These are phyloP conservation scores for Cephus nigrinus DNA, from an alignment of 2,888 invertebrate species.

Conservation along the genomic window DNA sequence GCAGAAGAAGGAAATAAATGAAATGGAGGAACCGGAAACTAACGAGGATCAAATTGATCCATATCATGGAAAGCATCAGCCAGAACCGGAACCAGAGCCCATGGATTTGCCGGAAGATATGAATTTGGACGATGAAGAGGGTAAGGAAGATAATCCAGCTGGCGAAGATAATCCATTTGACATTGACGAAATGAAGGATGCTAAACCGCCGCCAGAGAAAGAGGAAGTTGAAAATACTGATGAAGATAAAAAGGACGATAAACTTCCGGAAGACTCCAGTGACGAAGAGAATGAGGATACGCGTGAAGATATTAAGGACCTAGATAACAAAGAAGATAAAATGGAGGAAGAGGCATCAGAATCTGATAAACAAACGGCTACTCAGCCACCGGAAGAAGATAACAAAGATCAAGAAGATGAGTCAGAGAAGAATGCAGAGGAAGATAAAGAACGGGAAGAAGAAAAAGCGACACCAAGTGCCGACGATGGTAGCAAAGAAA, in stretches of 20 bases:
- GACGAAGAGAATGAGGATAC: slow-evolving; percentile 61
- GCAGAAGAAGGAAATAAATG: slow-evolving; percentile 79
- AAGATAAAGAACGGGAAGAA: slow-evolving; percentile 47
- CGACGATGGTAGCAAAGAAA: slow-evolving; percentile 58
- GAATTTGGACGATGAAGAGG: slow-evolving; percentile 80
- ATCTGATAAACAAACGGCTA: slow-evolving; percentile 50
- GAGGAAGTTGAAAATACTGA: slow-evolving; percentile 53
- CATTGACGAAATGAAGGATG: slow-evolving; percentile 81
- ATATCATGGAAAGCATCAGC: slow-evolving; percentile 82
- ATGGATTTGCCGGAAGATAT: slow-evolving; percentile 91
- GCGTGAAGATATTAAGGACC: slow-evolving; percentile 46
- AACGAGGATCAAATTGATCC: slow-evolving; percentile 87
- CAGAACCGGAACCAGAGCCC: slow-evolving; percentile 84
- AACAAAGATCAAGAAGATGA: slow-evolving; percentile 59
- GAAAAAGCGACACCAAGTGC: slow-evolving; percentile 53
- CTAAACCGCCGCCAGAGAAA: slow-evolving; percentile 52
- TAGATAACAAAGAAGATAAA: slow-evolving; percentile 43
- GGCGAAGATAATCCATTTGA: slow-evolving; percentile 87
- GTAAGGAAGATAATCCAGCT: slow-evolving; percentile 72
- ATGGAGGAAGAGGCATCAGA: slow-evolving; percentile 46
- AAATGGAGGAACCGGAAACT: slow-evolving; percentile 83
- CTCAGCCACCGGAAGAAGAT: slow-evolving; percentile 66
- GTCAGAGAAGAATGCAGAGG: slow-evolving; percentile 61
- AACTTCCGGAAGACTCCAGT: slow-evolving; percentile 43
- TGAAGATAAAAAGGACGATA: slow-evolving; percentile 46